A percentile compares a stretch with the other conserved stretches of the same genome.
Conservation (phyloP, 2,113 vertebrate species). For the Kryptolebias marmoratus region DNA sequence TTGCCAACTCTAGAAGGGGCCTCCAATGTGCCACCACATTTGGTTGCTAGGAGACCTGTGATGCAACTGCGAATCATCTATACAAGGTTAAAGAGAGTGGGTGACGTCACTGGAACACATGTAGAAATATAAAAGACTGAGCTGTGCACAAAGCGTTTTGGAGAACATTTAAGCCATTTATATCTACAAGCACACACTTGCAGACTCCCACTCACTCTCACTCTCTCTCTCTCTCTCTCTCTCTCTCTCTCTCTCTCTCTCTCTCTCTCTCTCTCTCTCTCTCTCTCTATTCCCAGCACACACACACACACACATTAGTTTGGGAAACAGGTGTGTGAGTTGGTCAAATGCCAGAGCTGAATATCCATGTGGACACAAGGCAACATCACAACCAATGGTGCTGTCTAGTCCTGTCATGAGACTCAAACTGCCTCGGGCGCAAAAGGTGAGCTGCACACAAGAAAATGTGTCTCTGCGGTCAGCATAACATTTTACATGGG, state of each 20-base stretch:
- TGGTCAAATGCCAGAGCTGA: conserved; percentile 29
- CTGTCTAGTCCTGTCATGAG: conserved; percentile 11
- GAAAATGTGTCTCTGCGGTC: conserved; percentile 23
- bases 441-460: conserved; percentile 22
- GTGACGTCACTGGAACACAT: conserved; percentile 49
- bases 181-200: conserved; percentile 61
- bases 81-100: conserved; percentile 36
- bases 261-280: conserved; percentile 14
- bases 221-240: conserved; percentile 14
- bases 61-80: conserved; percentile 48
- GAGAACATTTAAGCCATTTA: conserved; percentile 61
- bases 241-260: conserved; percentile 22
- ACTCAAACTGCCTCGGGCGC: conserved; percentile 39
- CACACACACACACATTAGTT: conserved; percentile 14
- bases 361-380: conserved; percentile 41
- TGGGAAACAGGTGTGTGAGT: conserved; percentile 40
- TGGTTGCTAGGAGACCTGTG: conserved; percentile 67
- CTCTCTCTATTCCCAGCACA: not conserved
- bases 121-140: conserved; percentile 42
- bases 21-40: conserved; percentile 45
- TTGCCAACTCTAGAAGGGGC: conserved; percentile 49
- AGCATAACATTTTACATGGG: conserved; percentile 19
- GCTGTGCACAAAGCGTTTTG: conserved; percentile 38
- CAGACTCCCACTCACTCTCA: conserved; percentile 53
- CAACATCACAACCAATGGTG: conserved; percentile 26